phyloP scores from a whole-genome alignment of 1,140 invertebrate species.

The Epicauta chinensis region DNA sequence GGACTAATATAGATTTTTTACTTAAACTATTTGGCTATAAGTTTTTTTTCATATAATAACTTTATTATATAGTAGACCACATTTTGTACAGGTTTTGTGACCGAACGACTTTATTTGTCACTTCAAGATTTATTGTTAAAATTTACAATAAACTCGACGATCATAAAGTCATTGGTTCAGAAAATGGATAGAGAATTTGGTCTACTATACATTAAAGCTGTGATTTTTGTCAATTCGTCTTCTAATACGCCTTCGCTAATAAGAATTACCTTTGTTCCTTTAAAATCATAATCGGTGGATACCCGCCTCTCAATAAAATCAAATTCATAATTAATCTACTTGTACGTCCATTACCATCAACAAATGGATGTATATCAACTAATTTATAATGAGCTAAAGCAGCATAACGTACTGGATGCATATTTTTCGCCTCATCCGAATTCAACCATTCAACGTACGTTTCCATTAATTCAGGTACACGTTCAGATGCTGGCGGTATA shows the following conservation, averaged over 20 bases:
- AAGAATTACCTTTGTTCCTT: conserved; percentile 71
- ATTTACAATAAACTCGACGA: not conserved
- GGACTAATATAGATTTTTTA: too few relatives aligned
- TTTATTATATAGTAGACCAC: too few relatives aligned
- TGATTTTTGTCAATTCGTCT: too few relatives aligned
- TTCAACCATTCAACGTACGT: conserved; percentile 88
- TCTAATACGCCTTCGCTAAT: too few relatives aligned
- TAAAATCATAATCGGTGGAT: conserved; percentile 90
- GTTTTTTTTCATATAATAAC: too few relatives aligned
- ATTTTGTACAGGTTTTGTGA: too few relatives aligned
- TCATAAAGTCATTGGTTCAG: not conserved
- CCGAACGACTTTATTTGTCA: too few relatives aligned
- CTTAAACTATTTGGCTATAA: too few relatives aligned
- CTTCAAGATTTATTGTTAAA: too few relatives aligned
- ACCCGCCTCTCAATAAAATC: conserved; percentile 96
- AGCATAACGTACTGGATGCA: conserved; percentile 89
- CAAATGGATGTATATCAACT: conserved; percentile 91
- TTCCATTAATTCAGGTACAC: conserved; percentile 76
- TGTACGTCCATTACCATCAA: conserved; percentile 91
- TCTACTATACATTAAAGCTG: too few relatives aligned
- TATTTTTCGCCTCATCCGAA: conserved; percentile 71
- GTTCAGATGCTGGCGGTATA: conserved; percentile 75
- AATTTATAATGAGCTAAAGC: conserved; percentile 94
- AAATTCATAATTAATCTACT: conserved; percentile 94
- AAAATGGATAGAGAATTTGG: too few relatives aligned